These are phyloP conservation scores for Brachycybe producta DNA, from an alignment of 2,888 invertebrate species.

Conservation along the genomic window DNA sequence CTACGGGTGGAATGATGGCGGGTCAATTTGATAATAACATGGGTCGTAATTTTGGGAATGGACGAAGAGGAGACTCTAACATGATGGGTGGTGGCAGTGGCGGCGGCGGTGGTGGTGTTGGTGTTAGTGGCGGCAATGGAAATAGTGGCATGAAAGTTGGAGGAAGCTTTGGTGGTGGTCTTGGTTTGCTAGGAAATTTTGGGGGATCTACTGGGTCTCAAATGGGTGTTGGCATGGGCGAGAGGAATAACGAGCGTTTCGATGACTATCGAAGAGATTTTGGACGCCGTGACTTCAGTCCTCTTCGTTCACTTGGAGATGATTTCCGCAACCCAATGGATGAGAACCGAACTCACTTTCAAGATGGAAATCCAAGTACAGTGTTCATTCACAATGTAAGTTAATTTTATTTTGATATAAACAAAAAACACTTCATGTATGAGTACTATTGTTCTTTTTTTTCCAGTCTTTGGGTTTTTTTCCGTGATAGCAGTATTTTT, in stretches of 20 bases:
- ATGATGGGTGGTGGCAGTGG: slow-evolving; percentile 22
- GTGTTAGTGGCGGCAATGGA: slow-evolving; percentile 20
- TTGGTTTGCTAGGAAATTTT: too few relatives aligned
- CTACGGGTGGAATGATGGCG: too few relatives aligned
- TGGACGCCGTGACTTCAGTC: neutral
- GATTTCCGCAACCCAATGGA: slow-evolving; percentile 5
- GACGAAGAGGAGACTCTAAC: neutral
- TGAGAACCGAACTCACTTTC: neutral
- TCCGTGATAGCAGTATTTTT: too few relatives aligned
- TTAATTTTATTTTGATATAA: too few relatives aligned
- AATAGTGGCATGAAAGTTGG: slow-evolving; percentile 22
- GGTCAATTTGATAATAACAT: too few relatives aligned
- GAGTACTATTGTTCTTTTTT: neutral
- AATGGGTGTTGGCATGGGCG: slow-evolving; percentile 22
- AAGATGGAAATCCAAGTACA: neutral
- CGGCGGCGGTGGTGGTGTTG: slow-evolving; percentile 21
- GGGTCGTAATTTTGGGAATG: too few relatives aligned
- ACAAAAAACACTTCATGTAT: too few relatives aligned
- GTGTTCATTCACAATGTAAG: slow-evolving; percentile 9
- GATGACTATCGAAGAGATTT: slow-evolving; percentile 11
- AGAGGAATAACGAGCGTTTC: slow-evolving; percentile 14
- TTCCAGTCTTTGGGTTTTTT: too few relatives aligned
- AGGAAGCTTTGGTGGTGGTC: slow-evolving; percentile 22
- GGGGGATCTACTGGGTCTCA: slow-evolving; percentile 19
- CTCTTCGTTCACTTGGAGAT: neutral